phyloP scores from a whole-genome alignment of 2,113 vertebrate genomes.

The Electrona antarctica region DNA sequence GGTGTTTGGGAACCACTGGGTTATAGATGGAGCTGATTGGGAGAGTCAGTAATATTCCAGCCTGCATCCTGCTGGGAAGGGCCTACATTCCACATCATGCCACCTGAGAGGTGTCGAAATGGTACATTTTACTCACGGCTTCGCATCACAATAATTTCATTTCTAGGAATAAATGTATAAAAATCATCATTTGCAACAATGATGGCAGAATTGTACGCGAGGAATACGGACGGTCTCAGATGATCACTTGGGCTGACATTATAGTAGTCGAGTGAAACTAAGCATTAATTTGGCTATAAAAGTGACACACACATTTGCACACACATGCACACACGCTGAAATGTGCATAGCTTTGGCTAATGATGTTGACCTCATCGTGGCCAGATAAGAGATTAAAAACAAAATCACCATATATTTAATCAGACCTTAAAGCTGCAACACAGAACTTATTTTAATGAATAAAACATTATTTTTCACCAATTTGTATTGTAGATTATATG shows the following conservation, averaged over 20 bases:
- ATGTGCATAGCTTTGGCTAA: conserved; percentile 24
- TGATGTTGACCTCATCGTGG: neutral
- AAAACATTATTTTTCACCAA: too few species aligned
- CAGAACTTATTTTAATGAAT: too few species aligned
- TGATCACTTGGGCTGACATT: too few species aligned
- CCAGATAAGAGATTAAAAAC: neutral
- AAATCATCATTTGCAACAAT: too few species aligned
- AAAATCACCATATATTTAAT: neutral
- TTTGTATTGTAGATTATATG: too few species aligned
- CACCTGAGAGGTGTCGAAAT: conserved; percentile 16
- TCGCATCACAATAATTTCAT: too few species aligned
- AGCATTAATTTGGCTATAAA: too few species aligned
- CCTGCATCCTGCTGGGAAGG: conserved; percentile 61
- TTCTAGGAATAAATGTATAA: too few species aligned
- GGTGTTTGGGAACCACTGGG: conserved; percentile 4
- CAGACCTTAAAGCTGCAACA: neutral
- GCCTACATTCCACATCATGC: conserved; percentile 43
- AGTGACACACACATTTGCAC: too few species aligned
- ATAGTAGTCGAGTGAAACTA: too few species aligned
- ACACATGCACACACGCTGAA: neutral
- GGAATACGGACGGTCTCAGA: too few species aligned
- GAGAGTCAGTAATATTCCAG: conserved; percentile 52
- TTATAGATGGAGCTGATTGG: conserved; percentile 61
- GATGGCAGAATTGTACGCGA: too few species aligned
- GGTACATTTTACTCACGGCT: neutral